Evolutionary conservation across 2,113 vertebrate species (phyloP).

Genomic region (Pipa parva): DNA sequence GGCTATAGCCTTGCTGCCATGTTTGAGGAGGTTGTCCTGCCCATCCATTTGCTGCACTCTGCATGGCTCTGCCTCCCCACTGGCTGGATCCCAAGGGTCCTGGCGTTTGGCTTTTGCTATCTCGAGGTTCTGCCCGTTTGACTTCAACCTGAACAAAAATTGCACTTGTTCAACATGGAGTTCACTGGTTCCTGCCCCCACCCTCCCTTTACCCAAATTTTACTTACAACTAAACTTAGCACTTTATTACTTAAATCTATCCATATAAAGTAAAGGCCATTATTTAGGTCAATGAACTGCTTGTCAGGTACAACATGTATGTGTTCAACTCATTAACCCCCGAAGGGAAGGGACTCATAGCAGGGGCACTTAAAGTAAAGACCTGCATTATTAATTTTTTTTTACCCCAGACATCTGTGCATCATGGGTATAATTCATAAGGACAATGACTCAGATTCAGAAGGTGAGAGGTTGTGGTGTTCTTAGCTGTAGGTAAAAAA

Average conservation of each 20-base stretch:
- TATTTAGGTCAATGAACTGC: conserved; percentile 76
- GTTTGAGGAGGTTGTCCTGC: conserved; percentile 87
- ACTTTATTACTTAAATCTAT: conserved; percentile 74
- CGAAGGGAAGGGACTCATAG: conserved; percentile 2
- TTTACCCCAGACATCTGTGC: neutral
- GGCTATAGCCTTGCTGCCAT: conserved; percentile 93
- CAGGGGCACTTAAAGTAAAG: conserved; percentile 1
- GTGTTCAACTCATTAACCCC: neutral
- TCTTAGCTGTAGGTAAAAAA: conserved; percentile 13
- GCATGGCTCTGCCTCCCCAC: conserved; percentile 89
- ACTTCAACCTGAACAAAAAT: conserved; percentile 94
- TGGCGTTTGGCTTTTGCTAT: conserved; percentile 85
- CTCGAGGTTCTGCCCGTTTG: conserved; percentile 93
- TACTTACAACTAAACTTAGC: conserved; percentile 69
- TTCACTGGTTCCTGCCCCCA: conserved; percentile 51
- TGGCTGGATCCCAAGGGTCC: conserved; percentile 85
- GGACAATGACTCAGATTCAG: neutral
- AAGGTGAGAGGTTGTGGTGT: neutral
- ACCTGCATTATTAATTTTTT: neutral
- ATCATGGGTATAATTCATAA: neutral
- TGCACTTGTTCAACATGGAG: conserved; percentile 58
- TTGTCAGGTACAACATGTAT: conserved; percentile 82
- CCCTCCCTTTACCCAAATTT: conserved; percentile 68
- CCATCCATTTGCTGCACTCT: conserved; percentile 95
- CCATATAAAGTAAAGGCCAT: conserved; percentile 66